Evolutionary conservation across 2,888 invertebrate genomes (phyloP).

Genomic region (Deilephila porcellus): DNA sequence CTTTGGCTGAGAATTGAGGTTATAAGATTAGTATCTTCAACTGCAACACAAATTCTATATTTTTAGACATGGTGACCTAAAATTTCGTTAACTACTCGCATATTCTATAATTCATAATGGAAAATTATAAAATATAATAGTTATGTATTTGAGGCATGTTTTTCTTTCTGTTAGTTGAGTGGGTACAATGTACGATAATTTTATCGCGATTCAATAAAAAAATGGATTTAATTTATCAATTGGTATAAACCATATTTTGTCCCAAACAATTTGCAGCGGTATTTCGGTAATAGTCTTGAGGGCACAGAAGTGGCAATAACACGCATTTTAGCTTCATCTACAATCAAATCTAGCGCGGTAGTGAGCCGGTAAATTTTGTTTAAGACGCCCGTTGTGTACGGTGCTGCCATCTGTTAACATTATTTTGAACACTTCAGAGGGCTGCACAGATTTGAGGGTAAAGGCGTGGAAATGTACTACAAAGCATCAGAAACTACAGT

Average conservation of each 20-base stretch:
- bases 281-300: neutral
- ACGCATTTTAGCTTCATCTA: slow-evolving; percentile 29
- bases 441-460: slow-evolving; percentile 58
- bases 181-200: no score
- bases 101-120: no score
- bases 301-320: slow-evolving; percentile 20
- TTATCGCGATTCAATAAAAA: no score
- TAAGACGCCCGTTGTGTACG: neutral
- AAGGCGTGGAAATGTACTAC: slow-evolving; percentile 43
- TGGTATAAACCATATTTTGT: neutral
- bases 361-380: slow-evolving; percentile 31
- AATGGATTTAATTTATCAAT: no score
- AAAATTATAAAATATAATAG: no score
- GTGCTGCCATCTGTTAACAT: slow-evolving; percentile 55
- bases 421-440: slow-evolving; percentile 54
- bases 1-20: no score
- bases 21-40: no score
- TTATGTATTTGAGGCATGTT: no score
- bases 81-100: no score
- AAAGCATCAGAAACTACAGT: slow-evolving; percentile 56
- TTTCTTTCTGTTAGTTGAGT: no score
- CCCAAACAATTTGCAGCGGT: neutral
- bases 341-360: slow-evolving; percentile 10
- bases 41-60: no score
- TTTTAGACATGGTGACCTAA: no score